Evolutionary conservation across 92 coral and sea anemone genomes (phyloP).

Genomic region (Anthopleura xanthogrammica): DNA sequence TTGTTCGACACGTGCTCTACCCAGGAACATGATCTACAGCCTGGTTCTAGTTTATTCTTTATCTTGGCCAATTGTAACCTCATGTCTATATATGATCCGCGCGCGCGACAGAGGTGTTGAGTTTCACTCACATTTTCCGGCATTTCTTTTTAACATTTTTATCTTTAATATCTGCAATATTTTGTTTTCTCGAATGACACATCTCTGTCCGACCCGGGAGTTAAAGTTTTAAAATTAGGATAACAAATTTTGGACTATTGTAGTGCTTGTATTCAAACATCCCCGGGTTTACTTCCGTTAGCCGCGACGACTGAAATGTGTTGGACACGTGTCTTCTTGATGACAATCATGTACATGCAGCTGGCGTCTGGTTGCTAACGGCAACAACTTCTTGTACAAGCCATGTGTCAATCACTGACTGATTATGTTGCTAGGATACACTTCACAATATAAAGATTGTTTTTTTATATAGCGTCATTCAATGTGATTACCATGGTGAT

Average conservation of each 20-base stretch:
- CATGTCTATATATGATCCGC: not conserved
- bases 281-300: not conserved
- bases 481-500: too few relatives aligned
- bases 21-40: not conserved
- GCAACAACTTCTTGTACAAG: not conserved
- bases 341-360: constrained; percentile 8
- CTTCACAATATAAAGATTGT: not conserved
- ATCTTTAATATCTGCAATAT: too few relatives aligned
- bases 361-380: constrained; percentile 23
- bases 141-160: not conserved
- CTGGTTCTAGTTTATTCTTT: not conserved
- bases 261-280: too few relatives aligned
- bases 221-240: not conserved
- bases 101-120: not conserved
- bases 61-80: not conserved
- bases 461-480: too few relatives aligned
- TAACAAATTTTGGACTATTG: too few relatives aligned
- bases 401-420: constrained; percentile 2
- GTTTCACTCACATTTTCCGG: not conserved
- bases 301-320: not conserved
- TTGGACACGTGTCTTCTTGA: not conserved
- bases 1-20: not conserved
- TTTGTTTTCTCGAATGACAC: too few relatives aligned
- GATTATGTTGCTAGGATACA: not conserved
- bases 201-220: too few relatives aligned